Base-by-base conservation (phyloP, 1,140 invertebrate genomes). In the Anastatus disparis region DNA sequence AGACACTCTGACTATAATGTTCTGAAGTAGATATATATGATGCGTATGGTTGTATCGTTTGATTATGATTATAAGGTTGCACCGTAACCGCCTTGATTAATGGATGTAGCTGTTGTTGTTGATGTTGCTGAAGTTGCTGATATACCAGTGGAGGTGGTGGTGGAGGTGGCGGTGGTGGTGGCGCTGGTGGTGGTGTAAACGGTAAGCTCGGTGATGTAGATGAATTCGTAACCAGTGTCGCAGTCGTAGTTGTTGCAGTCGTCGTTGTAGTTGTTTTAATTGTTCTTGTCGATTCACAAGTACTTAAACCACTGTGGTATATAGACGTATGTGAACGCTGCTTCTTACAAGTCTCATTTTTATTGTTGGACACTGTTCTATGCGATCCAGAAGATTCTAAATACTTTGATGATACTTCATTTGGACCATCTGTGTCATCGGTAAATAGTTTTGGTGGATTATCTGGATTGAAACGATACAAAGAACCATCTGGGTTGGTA, bases 381-480 rank as follows among this genome's bases (percentile, higher is more conserved):
- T 58, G 52, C 13, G 53, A 1, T 24, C 58, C 53, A 4, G 53
- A n/a, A n/a, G n/a, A 38, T 67, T 67, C 10, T 38, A 20, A 65
- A 42, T 52, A 40, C 70, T 56, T 70, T 35, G 58, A 15, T 27
- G 68, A 20, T 27, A 52, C 2, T 52, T 52, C 2, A 42, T 22
- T 8, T 2, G 74, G 59, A 64, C 17, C 53, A 40, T 83, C 79
- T 52, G 73, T 70, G n/a, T 82, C 73, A 3, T 79, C 72, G 9
- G 79, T 70, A 76, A 86, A 78, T 80, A 87, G 77, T 50, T 85
- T 83, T 6, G 89, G 90, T 70, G 90, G 89, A 80, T 92, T 92
- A 40, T 87, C 87, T 40, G 92, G 92, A 80, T 93, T 91, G 80
- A 90, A 93, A 65, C 91, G 91, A 80, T 94, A 94, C 40, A 92